Conservation (phyloP, 2,888 invertebrate species). For the Oeneis ivallda region DNA sequence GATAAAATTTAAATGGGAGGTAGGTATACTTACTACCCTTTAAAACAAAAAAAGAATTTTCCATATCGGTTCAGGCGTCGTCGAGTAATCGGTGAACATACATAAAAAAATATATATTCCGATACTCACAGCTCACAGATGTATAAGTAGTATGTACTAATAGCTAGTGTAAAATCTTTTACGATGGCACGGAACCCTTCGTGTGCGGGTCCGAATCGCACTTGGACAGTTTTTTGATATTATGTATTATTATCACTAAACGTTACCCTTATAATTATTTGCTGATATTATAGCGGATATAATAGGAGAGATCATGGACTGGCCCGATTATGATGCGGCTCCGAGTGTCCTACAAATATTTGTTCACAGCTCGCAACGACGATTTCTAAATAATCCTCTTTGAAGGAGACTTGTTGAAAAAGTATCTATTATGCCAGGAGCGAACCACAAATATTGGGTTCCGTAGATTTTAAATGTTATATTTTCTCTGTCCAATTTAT, state of each 20-base stretch:
- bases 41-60: too few species aligned
- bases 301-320: conserved; percentile 57
- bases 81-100: too few species aligned
- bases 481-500: neutral
- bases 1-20: too few species aligned
- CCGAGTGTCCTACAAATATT: conserved; percentile 68
- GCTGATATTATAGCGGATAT: conserved; percentile 51
- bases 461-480: conserved; percentile 16
- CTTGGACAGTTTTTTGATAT: too few species aligned
- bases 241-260: conserved; percentile 32
- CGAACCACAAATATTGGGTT: conserved; percentile 25
- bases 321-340: conserved; percentile 51
- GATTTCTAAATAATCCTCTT: conserved; percentile 66
- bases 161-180: too few species aligned
- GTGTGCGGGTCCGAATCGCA: too few species aligned
- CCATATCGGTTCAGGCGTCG: too few species aligned
- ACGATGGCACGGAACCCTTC: too few species aligned
- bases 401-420: conserved; percentile 47
- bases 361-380: conserved; percentile 61
- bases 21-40: too few species aligned
- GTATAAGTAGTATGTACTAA: too few species aligned
- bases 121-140: too few species aligned
- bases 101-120: too few species aligned
- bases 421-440: conserved; percentile 9
- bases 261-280: conserved; percentile 28